Conservation (phyloP, 2,797 vertebrate genomes). For the Eulemur mongoz region DNA sequence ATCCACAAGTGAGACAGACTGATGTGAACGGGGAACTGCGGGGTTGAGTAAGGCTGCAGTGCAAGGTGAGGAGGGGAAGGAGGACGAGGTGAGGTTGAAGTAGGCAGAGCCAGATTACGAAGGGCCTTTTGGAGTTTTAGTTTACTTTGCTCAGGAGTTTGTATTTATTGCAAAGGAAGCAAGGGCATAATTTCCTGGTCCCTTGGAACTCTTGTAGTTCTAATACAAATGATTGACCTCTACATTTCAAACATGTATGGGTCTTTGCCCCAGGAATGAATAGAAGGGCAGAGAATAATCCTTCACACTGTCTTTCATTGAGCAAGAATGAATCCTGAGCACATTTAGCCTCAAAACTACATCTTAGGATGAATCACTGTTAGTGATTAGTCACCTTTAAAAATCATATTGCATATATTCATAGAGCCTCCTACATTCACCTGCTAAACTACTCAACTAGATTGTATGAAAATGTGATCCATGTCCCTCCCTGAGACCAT, state of each 20-base stretch:
- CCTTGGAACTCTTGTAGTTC: neutral
- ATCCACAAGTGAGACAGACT: neutral
- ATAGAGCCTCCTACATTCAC: neutral
- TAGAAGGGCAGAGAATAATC: neutral
- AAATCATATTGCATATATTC: neutral
- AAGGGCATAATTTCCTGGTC: neutral
- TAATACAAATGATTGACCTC: neutral
- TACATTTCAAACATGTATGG: neutral
- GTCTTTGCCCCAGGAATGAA: neutral
- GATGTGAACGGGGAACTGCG: neutral
- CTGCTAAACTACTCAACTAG: neutral
- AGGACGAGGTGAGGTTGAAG: neutral
- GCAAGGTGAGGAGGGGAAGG: too few relatives aligned
- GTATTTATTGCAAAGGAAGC: neutral
- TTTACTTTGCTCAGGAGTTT: neutral
- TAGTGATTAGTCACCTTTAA: neutral
- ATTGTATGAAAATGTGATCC: neutral
- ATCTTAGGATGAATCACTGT: neutral
- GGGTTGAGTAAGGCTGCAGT: neutral
- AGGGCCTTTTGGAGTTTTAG: neutral
- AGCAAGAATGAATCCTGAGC: neutral
- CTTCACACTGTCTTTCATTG: neutral
- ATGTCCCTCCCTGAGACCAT: neutral
- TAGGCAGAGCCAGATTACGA: neutral
- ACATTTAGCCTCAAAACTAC: neutral